Percentiles rank a stretch among this genome's conserved stretches.
Evolutionary conservation across 2,797 vertebrate genomes (phyloP).

Genomic region (Coregonus sp.): DNA sequence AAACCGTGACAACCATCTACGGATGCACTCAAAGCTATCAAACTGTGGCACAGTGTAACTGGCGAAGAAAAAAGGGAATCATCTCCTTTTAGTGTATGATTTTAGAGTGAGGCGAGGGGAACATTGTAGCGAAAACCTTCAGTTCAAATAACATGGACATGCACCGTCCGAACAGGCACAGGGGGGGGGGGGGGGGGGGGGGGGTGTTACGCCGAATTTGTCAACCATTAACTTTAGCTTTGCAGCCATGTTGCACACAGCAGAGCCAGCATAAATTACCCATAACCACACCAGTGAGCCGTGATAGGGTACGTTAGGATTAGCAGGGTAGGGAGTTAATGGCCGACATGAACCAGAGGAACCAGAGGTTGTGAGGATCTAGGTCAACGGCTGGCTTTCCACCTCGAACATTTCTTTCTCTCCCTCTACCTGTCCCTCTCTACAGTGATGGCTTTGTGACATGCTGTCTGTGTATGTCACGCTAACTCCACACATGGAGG

Average conservation of each 20-base stretch:
- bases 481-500: constrained; percentile 1
- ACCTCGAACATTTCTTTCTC: not conserved
- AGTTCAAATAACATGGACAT: not conserved
- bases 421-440: not conserved
- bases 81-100: not conserved
- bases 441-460: constrained; percentile 23
- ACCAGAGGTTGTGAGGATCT: not conserved
- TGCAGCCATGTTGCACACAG: not conserved
- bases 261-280: not conserved
- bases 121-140: not conserved
- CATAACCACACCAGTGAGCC: not conserved
- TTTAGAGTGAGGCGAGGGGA: not conserved
- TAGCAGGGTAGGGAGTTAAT: not conserved
- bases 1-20: too few relatives aligned
- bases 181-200: not conserved
- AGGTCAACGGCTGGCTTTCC: constrained; percentile 22
- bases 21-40: not conserved
- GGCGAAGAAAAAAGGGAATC: not conserved
- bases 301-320: not conserved
- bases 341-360: not conserved
- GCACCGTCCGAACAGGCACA: not conserved
- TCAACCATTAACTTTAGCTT: not conserved
- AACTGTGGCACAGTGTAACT: not conserved
- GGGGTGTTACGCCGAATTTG: not conserved
- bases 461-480: constrained; percentile 7